Conservation (phyloP, 2,797 vertebrate species). For the Galago senegalensis region DNA sequence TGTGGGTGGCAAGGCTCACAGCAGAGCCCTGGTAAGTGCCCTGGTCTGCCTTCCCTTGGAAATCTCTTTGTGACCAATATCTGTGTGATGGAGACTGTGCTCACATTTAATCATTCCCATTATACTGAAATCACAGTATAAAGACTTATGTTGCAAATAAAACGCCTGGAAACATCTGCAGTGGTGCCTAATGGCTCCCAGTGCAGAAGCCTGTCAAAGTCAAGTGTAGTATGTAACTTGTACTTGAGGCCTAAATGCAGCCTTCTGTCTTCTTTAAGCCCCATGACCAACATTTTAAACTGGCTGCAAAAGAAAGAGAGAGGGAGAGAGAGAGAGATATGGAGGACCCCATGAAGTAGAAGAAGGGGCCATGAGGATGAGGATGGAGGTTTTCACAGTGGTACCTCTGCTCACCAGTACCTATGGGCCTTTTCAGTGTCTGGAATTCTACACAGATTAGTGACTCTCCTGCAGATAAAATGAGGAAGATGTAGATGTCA, state of each 20-base stretch:
- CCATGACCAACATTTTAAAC: not conserved
- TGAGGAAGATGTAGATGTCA: not conserved
- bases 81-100: not conserved
- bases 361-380: not conserved
- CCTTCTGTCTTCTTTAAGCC: slow-evolving; percentile 1
- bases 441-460: not conserved
- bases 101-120: not conserved
- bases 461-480: not conserved
- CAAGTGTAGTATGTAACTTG: not conserved
- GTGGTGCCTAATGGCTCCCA: not conserved
- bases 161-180: not conserved
- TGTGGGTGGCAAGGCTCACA: fast-evolving
- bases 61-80: not conserved
- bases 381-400: not conserved
- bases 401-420: not conserved
- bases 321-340: not conserved
- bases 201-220: not conserved
- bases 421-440: not conserved
- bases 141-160: not conserved
- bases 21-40: not conserved
- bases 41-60: not conserved
- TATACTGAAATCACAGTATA: not conserved
- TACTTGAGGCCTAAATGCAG: not conserved
- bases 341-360: not conserved
- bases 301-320: not conserved